These are phyloP conservation scores for Alaudala cheleensis DNA, from an alignment of 2,113 vertebrate species.

Conservation along the genomic window DNA sequence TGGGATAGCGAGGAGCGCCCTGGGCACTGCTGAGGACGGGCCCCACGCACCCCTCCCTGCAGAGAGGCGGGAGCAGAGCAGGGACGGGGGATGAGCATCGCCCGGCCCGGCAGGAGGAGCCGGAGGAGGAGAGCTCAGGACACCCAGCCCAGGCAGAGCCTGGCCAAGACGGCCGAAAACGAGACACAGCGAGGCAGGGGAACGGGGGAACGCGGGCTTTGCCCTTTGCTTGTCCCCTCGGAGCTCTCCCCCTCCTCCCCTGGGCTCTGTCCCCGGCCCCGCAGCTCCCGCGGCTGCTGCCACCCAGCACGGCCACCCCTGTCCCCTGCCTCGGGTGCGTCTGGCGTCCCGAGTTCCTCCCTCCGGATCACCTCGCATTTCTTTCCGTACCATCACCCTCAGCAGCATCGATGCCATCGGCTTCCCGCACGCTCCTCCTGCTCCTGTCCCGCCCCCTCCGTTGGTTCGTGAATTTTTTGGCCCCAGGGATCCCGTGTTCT, in stretches of 20 bases:
- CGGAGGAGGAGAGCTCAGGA: not conserved
- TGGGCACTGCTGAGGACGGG: not conserved
- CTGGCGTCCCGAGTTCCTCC: not conserved
- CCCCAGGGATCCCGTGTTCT: conserved; percentile 43
- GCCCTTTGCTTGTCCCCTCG: not conserved
- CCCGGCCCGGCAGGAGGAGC: not conserved
- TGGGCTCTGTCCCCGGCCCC: not conserved
- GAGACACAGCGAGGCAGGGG: not conserved
- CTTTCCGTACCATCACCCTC: not conserved
- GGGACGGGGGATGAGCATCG: not conserved
- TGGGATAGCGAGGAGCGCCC: not conserved
- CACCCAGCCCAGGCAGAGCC: not conserved
- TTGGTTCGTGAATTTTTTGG: conserved; percentile 24
- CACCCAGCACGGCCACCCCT: not conserved
- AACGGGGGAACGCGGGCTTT: not conserved
- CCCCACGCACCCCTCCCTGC: not conserved
- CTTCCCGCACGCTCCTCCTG: not conserved
- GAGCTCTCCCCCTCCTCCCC: not conserved
- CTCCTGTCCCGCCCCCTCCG: not conserved
- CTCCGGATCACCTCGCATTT: not conserved
- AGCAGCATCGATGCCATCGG: not conserved
- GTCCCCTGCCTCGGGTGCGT: not conserved
- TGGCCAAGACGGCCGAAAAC: accelerated
- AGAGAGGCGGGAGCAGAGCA: not conserved
- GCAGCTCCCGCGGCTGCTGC: not conserved